phyloP scores from a whole-genome alignment of 2,888 invertebrate species.

The Noctua janthina region DNA sequence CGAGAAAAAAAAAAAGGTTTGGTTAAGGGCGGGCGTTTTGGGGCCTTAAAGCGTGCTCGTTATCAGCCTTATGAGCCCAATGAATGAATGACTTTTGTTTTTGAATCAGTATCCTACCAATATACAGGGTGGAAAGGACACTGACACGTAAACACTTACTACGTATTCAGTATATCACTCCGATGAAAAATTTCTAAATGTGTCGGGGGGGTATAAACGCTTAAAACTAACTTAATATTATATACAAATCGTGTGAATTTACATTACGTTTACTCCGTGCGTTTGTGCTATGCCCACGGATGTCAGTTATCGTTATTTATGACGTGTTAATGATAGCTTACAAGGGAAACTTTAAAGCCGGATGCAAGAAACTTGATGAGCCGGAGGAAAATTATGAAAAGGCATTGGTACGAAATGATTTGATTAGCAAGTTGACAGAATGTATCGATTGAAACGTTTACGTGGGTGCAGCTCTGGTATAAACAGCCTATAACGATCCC shows the following conservation, averaged over 20 bases:
- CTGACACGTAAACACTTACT: no score
- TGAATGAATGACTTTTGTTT: background rate
- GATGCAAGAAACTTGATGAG: constrained; percentile 16
- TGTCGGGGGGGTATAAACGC: no score
- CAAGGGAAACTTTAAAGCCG: constrained; percentile 17
- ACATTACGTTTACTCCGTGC: background rate
- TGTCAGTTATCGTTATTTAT: constrained; percentile 15
- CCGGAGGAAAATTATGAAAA: background rate
- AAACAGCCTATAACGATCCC: background rate
- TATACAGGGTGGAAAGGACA: no score
- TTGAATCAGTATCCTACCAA: background rate
- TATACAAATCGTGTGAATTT: background rate
- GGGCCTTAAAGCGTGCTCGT: background rate
- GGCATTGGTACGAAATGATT: background rate
- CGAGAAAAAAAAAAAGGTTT: no score
- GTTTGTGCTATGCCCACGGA: background rate
- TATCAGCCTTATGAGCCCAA: background rate
- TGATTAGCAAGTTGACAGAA: background rate
- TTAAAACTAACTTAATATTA: background rate
- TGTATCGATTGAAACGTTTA: background rate
- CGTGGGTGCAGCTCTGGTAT: background rate
- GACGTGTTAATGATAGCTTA: constrained; percentile 9
- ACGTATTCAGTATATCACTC: no score
- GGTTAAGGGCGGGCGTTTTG: background rate
- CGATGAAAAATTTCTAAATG: no score